Evolutionary conservation across 2,113 vertebrate genomes (phyloP), one percentile per base, ranked within the genome.

Genomic region (Seriola rivoliana): DNA sequence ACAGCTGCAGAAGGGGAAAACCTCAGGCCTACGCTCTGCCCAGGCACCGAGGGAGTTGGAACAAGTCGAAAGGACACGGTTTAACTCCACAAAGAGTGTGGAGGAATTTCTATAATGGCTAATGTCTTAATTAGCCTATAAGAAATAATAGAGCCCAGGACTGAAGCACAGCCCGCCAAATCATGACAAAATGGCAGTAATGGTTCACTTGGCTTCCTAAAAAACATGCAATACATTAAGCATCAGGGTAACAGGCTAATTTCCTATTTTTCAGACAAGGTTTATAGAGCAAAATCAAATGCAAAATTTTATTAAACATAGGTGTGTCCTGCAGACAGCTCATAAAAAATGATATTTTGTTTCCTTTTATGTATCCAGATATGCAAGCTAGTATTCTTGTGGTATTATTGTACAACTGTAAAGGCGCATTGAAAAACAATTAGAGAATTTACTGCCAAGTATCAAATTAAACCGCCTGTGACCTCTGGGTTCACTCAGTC

Each of bases 71-170:
- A 93, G 90, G 87, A 66, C 60, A 86, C 36, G 50, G 52, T 85
- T 92, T 89, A 64, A 88, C 84, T 84, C 84, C 84, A 79, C 81
- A 88, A 88, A 89, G 89, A 85, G 88, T 86, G 75, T 69, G 82
- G 83, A 92, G 93, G 93, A 94, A 94, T 94, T 94, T 94, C 92
- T 95, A 91, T 88, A 93, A 93, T 85, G 83, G 92, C 88, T 93
- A 93, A 94, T 93, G 89, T 94, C 91, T 94, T 96, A 95, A 96
- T 95, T 95, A 95, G 92, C 89, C 90, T 85, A 94, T 93, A 94
- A 95, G 92, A 95, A 92, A 94, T 95, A 94, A 95, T 95, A 92
- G 87, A 93, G 92, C 57, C 85, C 91, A 95, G 89, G 85, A 87
- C 89, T 81, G 78, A 93, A 93, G 80, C 71, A 25, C 66, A 80